Conservation (phyloP, 1,140 invertebrate species). For the Bombus terrestris region DNA sequence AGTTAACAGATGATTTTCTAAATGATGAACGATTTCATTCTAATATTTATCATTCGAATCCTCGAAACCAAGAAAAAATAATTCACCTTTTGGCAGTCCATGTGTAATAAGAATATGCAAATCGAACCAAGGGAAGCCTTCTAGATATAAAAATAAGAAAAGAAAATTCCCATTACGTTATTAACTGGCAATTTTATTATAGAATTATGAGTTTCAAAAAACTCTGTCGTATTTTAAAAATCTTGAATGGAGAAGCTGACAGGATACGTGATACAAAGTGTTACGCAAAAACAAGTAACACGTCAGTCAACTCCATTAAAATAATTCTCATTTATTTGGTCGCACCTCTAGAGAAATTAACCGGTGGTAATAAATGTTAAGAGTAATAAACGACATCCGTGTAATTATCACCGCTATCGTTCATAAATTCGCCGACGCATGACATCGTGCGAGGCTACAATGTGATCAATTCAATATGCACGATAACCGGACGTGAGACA, state of each 20-base stretch:
- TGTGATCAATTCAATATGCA: not conserved
- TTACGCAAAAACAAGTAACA: not conserved
- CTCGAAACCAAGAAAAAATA: too few relatives aligned
- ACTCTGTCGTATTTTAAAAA: not conserved
- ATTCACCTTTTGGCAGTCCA: too few relatives aligned
- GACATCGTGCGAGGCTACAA: conserved; percentile 10
- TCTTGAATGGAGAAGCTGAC: not conserved
- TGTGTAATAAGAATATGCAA: too few relatives aligned
- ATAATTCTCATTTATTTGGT: not conserved
- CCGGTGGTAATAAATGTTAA: not conserved
- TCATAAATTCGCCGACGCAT: conserved; percentile 13
- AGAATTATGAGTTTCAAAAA: not conserved
- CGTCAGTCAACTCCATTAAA: not conserved
- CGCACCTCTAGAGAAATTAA: not conserved
- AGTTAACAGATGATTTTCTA: not conserved
- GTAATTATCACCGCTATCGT: not conserved
- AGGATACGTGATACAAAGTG: not conserved
- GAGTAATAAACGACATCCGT: not conserved
- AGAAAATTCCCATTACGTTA: not conserved
- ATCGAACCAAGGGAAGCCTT: too few relatives aligned
- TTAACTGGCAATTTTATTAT: not conserved
- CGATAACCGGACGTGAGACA: not conserved
- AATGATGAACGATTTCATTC: not conserved
- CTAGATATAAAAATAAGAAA: not conserved
- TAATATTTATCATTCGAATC: too few relatives aligned